These are phyloP conservation scores for Mimachlamys varia DNA, from an alignment of 2,888 invertebrate species.

Conservation along the genomic window DNA sequence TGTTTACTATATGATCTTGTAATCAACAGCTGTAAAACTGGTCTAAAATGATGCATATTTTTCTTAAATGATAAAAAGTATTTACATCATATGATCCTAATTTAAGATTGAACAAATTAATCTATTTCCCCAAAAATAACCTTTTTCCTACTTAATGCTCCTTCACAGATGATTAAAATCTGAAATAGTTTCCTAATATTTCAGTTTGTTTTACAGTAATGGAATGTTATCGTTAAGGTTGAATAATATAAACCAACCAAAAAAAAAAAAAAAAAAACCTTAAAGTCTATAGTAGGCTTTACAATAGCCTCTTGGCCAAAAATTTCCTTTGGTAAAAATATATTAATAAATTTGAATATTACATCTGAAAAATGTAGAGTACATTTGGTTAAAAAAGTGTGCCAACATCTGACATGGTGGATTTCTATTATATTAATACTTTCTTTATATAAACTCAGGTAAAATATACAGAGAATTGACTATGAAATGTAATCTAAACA, in stretches of 20 bases:
- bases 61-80: not conserved
- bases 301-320: not conserved
- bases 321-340: constrained; percentile 20
- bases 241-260: not conserved
- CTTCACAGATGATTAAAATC: not conserved
- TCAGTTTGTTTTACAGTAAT: not conserved
- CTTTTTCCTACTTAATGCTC: not conserved
- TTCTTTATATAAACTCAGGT: not conserved
- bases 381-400: not conserved
- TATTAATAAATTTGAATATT: not conserved
- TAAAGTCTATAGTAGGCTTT: not conserved
- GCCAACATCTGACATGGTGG: not conserved
- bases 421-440: not conserved
- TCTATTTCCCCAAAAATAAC: not conserved
- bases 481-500: not conserved
- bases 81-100: not conserved
- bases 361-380: not conserved
- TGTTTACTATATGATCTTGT: not conserved
- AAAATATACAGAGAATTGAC: not conserved
- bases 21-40: not conserved
- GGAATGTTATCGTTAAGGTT: not conserved
- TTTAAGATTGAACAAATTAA: not conserved
- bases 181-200: not conserved
- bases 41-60: constrained; percentile 14
- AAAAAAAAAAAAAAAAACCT: not conserved